Evolutionary conservation across 2,797 vertebrate genomes (phyloP), one percentile per base, ranked within the genome.

Genomic region (Setipinna tenuifilis): DNA sequence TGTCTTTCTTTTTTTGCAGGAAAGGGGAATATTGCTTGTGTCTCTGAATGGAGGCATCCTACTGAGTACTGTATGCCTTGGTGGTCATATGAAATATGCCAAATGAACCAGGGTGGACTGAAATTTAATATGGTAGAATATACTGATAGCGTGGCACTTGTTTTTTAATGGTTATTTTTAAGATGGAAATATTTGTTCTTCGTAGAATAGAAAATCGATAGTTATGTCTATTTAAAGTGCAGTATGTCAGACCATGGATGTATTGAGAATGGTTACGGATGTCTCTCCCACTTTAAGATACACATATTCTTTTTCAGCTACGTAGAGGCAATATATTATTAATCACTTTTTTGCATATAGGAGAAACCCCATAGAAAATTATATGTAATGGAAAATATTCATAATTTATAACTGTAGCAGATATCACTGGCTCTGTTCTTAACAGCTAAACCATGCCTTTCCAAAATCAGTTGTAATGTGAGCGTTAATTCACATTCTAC

Each of bases 1-100:
- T 44, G 35, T 19, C 19, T 21, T 78, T 78, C 31, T 19, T 2
- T 17, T 31, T 78, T 78, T 44, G 71, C 31, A 35, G 71, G 35
- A 78, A 71, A 35, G 31, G 71, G 85, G 88, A 91, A 89, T 91
- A 87, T 87, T 91, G 87, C 91, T 91, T 82, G 87, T 89, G 91
- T 91, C 90, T 92, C 87, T 78, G 87, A 85, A 83, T 84, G 88
- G 88, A 91, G 87, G 90, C 90, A 83, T 91, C 92, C 91, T 93
- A 89, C 91, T 92, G 92, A 92, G 89, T 89, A 91, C 88, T 92
- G 88, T 93, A 93, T 92, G 92, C 92, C 92, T 87, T 90, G 46
- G 88, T 89, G 91, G 93, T 93, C 94, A 94, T 94, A 94, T 95
- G 90, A 94, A 91, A 95, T 95, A 93, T 94, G 93, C 82, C 92